Conservation (phyloP, 2,888 invertebrate species). For the Limenitis camilla region DNA sequence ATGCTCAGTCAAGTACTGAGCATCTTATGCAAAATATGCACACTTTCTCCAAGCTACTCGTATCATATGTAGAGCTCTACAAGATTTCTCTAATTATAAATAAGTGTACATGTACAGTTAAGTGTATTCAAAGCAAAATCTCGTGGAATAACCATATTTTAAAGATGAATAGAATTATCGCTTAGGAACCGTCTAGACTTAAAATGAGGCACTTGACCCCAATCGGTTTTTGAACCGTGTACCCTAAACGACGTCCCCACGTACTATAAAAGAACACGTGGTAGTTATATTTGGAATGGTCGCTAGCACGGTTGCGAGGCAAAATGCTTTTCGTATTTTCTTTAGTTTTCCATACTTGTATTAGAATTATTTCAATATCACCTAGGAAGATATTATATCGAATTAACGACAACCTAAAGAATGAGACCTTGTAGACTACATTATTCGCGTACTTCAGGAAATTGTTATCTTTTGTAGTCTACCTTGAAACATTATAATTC, state of each 20-base stretch:
- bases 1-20: no score
- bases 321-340: not conserved
- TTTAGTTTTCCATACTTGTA: no score
- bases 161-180: not conserved
- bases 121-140: no score
- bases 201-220: conserved; percentile 48
- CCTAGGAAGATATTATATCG: no score
- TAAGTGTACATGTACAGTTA: no score
- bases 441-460: conserved; percentile 7
- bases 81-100: no score
- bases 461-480: conserved; percentile 7
- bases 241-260: conserved; percentile 48
- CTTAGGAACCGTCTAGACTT: conserved; percentile 36
- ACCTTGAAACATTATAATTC: conserved; percentile 15
- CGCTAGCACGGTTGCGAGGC: conserved; percentile 32
- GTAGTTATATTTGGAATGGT: conserved; percentile 48
- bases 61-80: no score
- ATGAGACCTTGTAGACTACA: not conserved
- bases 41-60: not conserved
- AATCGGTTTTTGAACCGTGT: conserved; percentile 43
- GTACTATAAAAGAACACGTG: conserved; percentile 46
- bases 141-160: not conserved
- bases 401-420: no score
- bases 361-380: no score
- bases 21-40: no score